Base-by-base conservation (phyloP, 2,797 vertebrate species). In the Esox lucius region DNA sequence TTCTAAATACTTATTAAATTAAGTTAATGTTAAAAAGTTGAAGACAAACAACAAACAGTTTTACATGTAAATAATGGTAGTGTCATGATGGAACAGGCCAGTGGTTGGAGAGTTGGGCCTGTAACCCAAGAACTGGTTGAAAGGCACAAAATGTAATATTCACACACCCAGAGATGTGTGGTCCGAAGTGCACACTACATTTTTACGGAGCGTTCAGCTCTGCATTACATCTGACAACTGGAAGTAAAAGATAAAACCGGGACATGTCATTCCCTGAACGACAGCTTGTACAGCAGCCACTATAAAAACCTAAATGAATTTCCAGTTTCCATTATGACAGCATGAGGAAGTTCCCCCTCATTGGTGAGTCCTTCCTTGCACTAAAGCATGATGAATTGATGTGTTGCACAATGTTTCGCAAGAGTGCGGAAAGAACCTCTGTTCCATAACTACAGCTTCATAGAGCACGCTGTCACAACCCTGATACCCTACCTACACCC, bases 381-480 rank as follows among this genome's bases (percentile, higher is more conserved):
- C 39, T n/a, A 39, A 2, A 68, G 72, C 24, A 70, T 76, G 33
- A 49, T 15, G 69, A 71, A 74, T 64, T 33, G 5, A 28, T 4
- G n/a, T 73, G 68, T 70, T 68, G 64, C 76, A 64, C 64, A 75
- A 76, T 46, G 31, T 79, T 48, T 68, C 1, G 26, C 11, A 51
- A 61, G 42, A 66, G 33, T 5, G 22, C 71, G 77, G 69, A 48
- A 59, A 68, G 72, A 71, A 24, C 68, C 65, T 0, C 9, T 61
- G 56, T 61, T 61, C 22, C 22, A 26, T 61, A 12, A 1, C 12
- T 46, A 46, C 9, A 46, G 42, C 35, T 39, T 39, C 35, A 39
- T 8, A 0, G 35, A 6, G 39, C 35, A 39, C 35, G 5, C 11
- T 0, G 46, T 46, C 11, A 46, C 42, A 46, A 13, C 9, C 46